These are phyloP conservation scores for Lepidotrigona ventralis DNA, from an alignment of 1,140 invertebrate genomes.

Conservation along the genomic window DNA sequence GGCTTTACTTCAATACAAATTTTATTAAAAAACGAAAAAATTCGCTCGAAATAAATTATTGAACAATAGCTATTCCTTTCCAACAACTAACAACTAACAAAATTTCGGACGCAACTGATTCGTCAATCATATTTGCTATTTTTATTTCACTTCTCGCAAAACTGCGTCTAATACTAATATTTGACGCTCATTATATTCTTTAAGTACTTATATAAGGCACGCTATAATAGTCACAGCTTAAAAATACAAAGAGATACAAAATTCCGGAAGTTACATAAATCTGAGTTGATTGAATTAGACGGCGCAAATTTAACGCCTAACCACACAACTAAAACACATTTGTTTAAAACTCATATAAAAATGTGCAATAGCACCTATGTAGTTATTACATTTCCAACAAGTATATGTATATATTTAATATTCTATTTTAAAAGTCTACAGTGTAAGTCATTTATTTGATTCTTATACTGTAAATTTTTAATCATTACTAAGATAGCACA, in stretches of 20 bases:
- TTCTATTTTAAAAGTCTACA: conserved; percentile 5
- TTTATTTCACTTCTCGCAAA: not conserved
- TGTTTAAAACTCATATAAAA: not conserved
- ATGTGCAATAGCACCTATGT: conserved; percentile 29
- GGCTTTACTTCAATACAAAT: conserved; percentile 30
- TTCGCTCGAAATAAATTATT: conserved; percentile 12
- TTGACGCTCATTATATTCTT: not conserved
- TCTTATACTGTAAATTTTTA: not conserved
- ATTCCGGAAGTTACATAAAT: conserved; percentile 8
- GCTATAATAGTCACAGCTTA: conserved; percentile 1
- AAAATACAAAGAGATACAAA: conserved; percentile 12
- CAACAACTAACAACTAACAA: not conserved
- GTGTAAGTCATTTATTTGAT: not conserved
- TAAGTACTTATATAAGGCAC: conserved; percentile 36
- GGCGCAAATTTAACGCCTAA: not conserved
- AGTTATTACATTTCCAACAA: not conserved
- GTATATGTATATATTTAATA: conserved; percentile 4
- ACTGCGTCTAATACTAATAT: not conserved
- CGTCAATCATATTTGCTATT: not conserved
- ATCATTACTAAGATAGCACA: conserved; percentile 7
- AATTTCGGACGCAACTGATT: not conserved
- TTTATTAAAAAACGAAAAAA: not conserved
- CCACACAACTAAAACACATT: conserved; percentile 9
- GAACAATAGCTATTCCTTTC: not conserved
- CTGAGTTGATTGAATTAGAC: not conserved